A percentile compares a stretch with the other conserved stretches of the same genome.
phyloP scores from a whole-genome alignment of 2,797 vertebrate genomes.

The Gallinago stenura region DNA sequence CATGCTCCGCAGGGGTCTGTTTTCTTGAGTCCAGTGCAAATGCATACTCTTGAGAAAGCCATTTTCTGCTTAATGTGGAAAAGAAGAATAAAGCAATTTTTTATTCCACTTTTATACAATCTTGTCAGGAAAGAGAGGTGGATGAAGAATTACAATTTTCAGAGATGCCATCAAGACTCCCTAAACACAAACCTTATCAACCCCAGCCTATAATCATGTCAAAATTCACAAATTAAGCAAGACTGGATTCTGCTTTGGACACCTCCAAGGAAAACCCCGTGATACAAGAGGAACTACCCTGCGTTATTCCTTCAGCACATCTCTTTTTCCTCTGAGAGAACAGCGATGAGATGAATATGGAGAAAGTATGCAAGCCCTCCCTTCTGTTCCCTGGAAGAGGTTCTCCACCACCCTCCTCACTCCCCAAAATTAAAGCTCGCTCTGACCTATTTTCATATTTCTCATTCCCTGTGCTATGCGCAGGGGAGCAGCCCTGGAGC shows the following conservation, averaged over 20 bases:
- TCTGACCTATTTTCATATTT: background rate
- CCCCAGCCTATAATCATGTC: constrained; percentile 32
- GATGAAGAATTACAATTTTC: constrained; percentile 46
- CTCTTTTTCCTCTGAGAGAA: background rate
- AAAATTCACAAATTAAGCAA: constrained; percentile 58
- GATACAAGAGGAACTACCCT: background rate
- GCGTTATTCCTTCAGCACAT: background rate
- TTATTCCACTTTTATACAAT: constrained; percentile 40
- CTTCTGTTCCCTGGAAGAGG: background rate
- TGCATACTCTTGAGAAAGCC: constrained; percentile 44
- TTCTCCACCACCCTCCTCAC: background rate
- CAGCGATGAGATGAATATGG: background rate
- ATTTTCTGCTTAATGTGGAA: constrained; percentile 68
- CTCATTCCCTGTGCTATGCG: background rate
- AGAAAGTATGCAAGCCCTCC: background rate
- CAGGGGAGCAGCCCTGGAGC: background rate
- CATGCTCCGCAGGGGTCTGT: constrained; percentile 64
- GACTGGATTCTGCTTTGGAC: constrained; percentile 13
- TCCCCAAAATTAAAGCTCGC: background rate
- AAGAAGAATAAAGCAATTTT: constrained; percentile 57
- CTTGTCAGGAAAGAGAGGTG: constrained; percentile 9
- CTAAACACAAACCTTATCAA: constrained; percentile 45
- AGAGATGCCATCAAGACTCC: constrained; percentile 32
- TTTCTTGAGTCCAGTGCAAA: constrained; percentile 61
- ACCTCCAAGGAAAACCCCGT: background rate